A percentile compares a stretch with the other conserved stretches of the same genome.
Evolutionary conservation across 1,140 invertebrate genomes (phyloP).

Genomic region (Micrasema minimum): DNA sequence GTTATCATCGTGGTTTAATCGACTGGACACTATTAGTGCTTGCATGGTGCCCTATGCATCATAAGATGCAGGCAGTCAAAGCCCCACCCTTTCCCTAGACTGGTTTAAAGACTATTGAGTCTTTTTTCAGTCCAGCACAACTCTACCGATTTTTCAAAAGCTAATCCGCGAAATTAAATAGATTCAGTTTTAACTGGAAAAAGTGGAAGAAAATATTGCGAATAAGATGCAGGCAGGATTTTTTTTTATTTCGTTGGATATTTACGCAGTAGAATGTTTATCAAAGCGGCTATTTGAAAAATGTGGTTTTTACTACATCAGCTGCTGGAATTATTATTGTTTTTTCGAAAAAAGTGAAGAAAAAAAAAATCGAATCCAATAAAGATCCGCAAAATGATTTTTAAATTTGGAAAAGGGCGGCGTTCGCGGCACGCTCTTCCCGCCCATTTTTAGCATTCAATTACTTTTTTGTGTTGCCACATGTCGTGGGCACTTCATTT

Average conservation of each 20-base stretch:
- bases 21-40: neutral
- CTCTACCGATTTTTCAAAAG: too few species aligned
- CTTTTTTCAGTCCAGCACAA: too few species aligned
- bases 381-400: neutral
- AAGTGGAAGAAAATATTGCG: neutral
- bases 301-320: neutral
- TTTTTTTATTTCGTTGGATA: neutral
- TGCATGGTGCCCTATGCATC: neutral
- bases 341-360: too few species aligned
- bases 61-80: neutral
- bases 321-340: constrained; percentile 5
- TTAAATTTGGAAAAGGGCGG: constrained; percentile 6
- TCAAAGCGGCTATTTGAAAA: neutral
- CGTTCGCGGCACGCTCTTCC: constrained; percentile 10
- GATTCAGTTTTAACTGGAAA: too few species aligned
- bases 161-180: too few species aligned
- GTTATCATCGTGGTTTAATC: neutral
- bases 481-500: too few species aligned
- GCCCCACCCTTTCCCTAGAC: too few species aligned
- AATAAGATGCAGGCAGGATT: neutral
- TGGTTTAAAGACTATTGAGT: too few species aligned
- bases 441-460: constrained; percentile 29
- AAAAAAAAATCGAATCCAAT: constrained; percentile 18
- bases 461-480: constrained; percentile 14
- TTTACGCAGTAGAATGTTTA: neutral